Conservation (phyloP, 1,140 invertebrate genomes). For the Drosophila guanche region DNA sequence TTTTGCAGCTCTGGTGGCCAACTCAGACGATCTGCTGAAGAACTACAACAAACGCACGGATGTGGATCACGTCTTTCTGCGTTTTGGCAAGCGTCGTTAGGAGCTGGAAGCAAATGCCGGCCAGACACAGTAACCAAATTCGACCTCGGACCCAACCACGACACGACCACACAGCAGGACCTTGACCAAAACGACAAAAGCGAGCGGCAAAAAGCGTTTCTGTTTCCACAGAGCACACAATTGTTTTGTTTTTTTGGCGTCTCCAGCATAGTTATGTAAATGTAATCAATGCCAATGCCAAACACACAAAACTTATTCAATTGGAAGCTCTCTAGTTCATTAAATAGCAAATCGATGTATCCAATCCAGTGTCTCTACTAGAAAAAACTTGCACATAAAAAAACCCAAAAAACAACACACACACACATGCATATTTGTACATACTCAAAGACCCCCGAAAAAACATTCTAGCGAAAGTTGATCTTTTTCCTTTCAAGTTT, state of each 20-base stretch:
- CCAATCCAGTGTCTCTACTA: conserved; percentile 43
- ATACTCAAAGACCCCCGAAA: conserved; percentile 68
- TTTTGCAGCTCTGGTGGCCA: conserved; percentile 68
- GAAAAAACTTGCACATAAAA: conserved; percentile 19
- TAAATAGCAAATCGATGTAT: conserved; percentile 57
- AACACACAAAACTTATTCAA: conserved; percentile 41
- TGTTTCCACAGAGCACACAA: conserved; percentile 40
- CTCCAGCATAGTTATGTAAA: conserved; percentile 51
- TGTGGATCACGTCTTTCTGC: conserved; percentile 90
- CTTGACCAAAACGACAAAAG: conserved; percentile 31
- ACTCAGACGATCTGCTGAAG: conserved; percentile 70
- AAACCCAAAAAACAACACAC: conserved; percentile 11
- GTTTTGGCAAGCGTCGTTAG: conserved; percentile 87
- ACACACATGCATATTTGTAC: conserved; percentile 42
- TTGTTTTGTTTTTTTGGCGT: conserved; percentile 40
- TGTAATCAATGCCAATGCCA: conserved; percentile 33
- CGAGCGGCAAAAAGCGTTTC: conserved; percentile 46
- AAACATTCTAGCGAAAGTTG: conserved; percentile 45
- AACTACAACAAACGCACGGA: conserved; percentile 89
- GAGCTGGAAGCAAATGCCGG: background rate
- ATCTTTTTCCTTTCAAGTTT: conserved; percentile 21
- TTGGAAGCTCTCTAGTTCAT: conserved; percentile 78
- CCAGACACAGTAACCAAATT: background rate
- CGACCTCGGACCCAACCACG: conserved; percentile 1
- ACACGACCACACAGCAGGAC: conserved; percentile 23